phyloP scores from a whole-genome alignment of 2,797 vertebrate species.

The Pterois miles region DNA sequence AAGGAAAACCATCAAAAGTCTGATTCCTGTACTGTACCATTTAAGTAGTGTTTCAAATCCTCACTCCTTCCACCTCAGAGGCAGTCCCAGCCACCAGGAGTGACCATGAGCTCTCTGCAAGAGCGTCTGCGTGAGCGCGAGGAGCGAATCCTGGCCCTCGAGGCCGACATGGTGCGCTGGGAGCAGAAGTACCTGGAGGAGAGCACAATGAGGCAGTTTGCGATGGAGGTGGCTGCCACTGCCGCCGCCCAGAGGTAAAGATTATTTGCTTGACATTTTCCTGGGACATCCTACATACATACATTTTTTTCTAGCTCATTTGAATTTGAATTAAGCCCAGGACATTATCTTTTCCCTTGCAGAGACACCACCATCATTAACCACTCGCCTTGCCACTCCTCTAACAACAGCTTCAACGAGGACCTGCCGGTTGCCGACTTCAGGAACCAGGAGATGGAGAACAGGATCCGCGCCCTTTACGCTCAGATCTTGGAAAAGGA shows the following conservation, averaged over 20 bases:
- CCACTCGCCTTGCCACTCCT: conserved; percentile 94
- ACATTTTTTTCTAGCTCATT: background rate
- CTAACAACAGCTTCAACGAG: conserved; percentile 94
- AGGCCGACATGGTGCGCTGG: conserved; percentile 98
- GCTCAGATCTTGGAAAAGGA: conserved; percentile 98
- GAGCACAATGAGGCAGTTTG: conserved; percentile 98
- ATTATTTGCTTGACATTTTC: background rate
- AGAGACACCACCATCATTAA: conserved; percentile 93
- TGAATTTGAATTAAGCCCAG: background rate
- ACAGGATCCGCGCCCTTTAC: conserved; percentile 94
- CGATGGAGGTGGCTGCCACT: conserved; percentile 97
- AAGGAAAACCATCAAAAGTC: background rate
- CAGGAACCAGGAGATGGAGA: conserved; percentile 96
- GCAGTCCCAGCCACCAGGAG: conserved; percentile 67
- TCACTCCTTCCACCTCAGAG: conserved; percentile 62
- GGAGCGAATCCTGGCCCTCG: conserved; percentile 94
- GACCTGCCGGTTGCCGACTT: conserved; percentile 89
- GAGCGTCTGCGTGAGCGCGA: conserved; percentile 95
- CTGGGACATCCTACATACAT: background rate
- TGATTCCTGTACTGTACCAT: background rate
- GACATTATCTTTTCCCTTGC: conserved; percentile 12
- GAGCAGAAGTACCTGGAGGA: conserved; percentile 99
- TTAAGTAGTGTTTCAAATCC: background rate
- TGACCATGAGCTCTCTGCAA: conserved; percentile 81
- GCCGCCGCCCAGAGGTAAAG: conserved; percentile 91